phyloP scores from a whole-genome alignment of 2,797 vertebrate species.

The Malurus splendens region DNA sequence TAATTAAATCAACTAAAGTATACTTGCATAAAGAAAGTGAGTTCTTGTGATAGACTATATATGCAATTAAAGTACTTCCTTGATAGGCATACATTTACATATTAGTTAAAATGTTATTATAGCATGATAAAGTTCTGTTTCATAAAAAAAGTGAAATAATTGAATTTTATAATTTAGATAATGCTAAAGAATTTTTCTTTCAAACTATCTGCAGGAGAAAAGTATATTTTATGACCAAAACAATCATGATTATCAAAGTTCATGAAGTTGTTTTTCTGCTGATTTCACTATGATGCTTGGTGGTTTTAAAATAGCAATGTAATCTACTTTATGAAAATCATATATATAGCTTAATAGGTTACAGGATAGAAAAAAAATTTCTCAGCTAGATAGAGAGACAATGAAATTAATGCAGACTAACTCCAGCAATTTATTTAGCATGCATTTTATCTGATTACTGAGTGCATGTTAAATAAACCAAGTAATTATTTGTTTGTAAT shows the following conservation, averaged over 20 bases:
- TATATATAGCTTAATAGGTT: not conserved
- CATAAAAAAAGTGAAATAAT: slow-evolving; percentile 12
- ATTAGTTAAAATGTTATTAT: slow-evolving; percentile 36
- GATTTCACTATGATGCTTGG: slow-evolving; percentile 9
- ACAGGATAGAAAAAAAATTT: not conserved
- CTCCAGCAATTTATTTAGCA: slow-evolving; percentile 19
- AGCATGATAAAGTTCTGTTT: slow-evolving; percentile 8
- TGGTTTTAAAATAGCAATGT: slow-evolving; percentile 24
- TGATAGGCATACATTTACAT: slow-evolving; percentile 41
- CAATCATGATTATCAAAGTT: slow-evolving; percentile 22
- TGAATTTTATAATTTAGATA: slow-evolving; percentile 27
- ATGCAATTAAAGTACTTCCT: slow-evolving; percentile 46
- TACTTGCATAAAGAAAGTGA: slow-evolving; percentile 28
- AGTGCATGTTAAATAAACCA: not conserved
- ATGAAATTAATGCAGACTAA: not conserved
- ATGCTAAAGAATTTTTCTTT: not conserved
- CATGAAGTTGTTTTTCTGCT: slow-evolving; percentile 36
- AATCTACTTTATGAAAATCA: not conserved
- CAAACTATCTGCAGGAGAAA: slow-evolving; percentile 18
- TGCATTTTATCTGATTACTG: slow-evolving; percentile 2
- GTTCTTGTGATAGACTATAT: slow-evolving; percentile 31
- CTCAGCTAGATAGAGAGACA: not conserved
- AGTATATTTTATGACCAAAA: slow-evolving; percentile 40
- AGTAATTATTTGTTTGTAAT: slow-evolving; percentile 22
- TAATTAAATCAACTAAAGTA: slow-evolving; percentile 54